Base-by-base conservation (phyloP, 2,888 invertebrate genomes). In the Ennomos quercinarius region DNA sequence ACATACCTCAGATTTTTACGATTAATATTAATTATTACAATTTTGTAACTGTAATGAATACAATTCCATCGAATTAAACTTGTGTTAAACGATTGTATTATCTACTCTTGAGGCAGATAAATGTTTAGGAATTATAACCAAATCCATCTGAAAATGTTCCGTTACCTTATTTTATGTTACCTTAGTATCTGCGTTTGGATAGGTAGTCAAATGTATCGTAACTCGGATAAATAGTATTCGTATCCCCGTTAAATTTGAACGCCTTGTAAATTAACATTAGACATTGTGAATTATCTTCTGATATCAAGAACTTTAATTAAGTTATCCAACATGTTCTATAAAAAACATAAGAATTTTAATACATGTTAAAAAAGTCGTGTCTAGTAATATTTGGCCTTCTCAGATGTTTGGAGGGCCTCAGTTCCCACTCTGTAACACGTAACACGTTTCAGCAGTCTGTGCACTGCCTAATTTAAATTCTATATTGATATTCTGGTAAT, bases 381-480 rank as follows among this genome's bases (percentile, higher is more conserved):
- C 47, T 43, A 35, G 43, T 43, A 41, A 49, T 68, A 71, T 71
- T 47, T 54, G 13, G 17, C 72, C 74, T 76, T 75, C 66, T 68
- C 70, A 74, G 37, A 68, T 83, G 79, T 81, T 74, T 61, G 67
- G 72, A 76, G 78, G 77, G 79, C 74, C 55, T 74, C 61, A 70
- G 71, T 74, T 73, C 64, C 73, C 68, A 68, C 68, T 67, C 66
- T 70, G 66, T 77, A 68, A 65, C 65, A 64, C 71, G 66, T 77
- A 68, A 65, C 65, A 64, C 71, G 69, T 76, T 72, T 80, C 70
- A 67, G 86, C 83, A 84, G 84, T 81, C 83, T 78, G 75, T 76
- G 71, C 73, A 77, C 85, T 84, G 82, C 80, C 71, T 74, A 73
- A 74, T 72, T 70, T 73, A 75, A 68, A 69, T 73, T 74, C 71